Evolutionary conservation across 2,888 invertebrate genomes (phyloP).

Genomic region (Cephus sareptanus): DNA sequence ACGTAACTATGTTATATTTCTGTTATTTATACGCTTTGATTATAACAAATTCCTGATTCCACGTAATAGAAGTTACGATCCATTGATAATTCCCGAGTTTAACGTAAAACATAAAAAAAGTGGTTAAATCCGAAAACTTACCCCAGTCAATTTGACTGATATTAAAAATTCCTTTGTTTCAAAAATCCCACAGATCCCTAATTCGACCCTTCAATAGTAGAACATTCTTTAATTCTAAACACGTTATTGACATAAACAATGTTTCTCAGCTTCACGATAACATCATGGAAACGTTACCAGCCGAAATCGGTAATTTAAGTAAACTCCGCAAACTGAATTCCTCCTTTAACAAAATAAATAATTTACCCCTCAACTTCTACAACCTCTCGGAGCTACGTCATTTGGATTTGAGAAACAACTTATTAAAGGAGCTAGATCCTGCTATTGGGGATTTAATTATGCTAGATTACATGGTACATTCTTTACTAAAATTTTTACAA

Average conservation of each 20-base stretch:
- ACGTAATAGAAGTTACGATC: background rate
- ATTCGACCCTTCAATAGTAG: background rate
- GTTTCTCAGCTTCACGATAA: conserved; percentile 84
- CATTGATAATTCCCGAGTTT: conserved; percentile 11
- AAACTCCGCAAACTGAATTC: conserved; percentile 76
- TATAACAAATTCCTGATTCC: background rate
- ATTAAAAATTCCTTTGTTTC: conserved; percentile 11
- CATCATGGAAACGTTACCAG: conserved; percentile 77
- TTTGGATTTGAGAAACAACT: conserved; percentile 82
- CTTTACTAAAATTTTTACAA: conserved; percentile 6
- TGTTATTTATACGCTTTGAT: background rate
- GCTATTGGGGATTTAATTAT: conserved; percentile 83
- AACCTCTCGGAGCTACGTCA: conserved; percentile 76
- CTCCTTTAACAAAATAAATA: conserved; percentile 75
- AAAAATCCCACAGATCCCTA: background rate
- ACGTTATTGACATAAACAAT: conserved; percentile 16
- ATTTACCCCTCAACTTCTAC: conserved; percentile 75
- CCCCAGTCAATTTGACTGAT: background rate
- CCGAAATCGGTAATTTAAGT: conserved; percentile 78
- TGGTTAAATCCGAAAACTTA: background rate
- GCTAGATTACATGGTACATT: conserved; percentile 77
- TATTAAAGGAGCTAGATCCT: conserved; percentile 74
- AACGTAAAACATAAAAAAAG: background rate
- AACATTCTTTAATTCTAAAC: background rate
- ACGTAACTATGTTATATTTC: conserved; percentile 45